Evolutionary conservation across 2,113 vertebrate species (phyloP), one percentile per base, ranked within the genome.

Genomic region (Stomatorhinus ivindoensis): DNA sequence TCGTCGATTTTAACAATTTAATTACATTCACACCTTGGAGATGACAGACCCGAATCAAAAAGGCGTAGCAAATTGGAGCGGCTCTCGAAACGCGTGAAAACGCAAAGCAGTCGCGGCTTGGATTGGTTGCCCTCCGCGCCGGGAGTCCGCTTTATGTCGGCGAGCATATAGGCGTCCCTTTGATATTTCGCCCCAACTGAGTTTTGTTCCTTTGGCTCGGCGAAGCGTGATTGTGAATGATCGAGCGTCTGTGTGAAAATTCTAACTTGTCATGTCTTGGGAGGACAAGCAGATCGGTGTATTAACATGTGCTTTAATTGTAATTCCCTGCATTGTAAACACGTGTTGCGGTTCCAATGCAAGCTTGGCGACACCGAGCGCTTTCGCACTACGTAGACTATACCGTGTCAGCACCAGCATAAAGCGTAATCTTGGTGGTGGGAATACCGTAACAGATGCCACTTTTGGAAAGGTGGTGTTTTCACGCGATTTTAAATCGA

Each of bases 211-310:
- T 42, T 80, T 50, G 19, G n/a, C 76, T 89, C 21, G 24, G 82
- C 6, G 80, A 55, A 39, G 88, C 3, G 69, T 15, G 8, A 51
- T 84, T 17, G 35, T 51, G 8, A 76, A 27, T 53, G 65, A 82
- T 51, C 42, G 48, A 88, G 31, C 82, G 48, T 87, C 27, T 35
- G 27, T 21, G 19, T 27, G 35, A 86, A 44, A 85, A 27, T 35
- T 42, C 24, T 84, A 87, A 73, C 44, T 69, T 51, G 91, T 87
- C 65, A 96, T 96, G 96, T 93, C 92, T 93, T 90, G 89, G 91
- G 53, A 93, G 90, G 87, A 76, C 65, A 91, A 89, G 51, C 51
- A 11, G 85, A 73, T 85, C 9, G 10, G 31, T 89, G 47, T 86
- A 9, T 88, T 93, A 87, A 65, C 94, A 89, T 89, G 92, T 53